Conservation (phyloP, 2,797 vertebrate species). For the Pangasius djambal region DNA sequence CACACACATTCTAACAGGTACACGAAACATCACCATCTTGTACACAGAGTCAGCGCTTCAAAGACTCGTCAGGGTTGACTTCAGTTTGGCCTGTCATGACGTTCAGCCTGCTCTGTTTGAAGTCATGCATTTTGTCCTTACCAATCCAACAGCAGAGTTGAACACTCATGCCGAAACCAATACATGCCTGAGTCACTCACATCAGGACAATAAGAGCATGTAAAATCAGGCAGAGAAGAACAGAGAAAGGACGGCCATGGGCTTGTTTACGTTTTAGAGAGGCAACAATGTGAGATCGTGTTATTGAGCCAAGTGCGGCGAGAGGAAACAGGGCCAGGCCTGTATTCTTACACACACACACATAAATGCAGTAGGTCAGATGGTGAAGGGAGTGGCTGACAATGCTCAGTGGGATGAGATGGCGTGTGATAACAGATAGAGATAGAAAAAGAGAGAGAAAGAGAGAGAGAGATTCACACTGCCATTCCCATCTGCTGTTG, state of each 20-base stretch:
- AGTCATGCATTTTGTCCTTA: slow-evolving; percentile 6
- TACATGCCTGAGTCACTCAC: neutral
- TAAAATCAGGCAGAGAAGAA: neutral
- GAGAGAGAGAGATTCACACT: slow-evolving; percentile 55
- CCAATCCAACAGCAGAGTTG: slow-evolving; percentile 10
- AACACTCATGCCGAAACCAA: neutral
- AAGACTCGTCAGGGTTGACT: slow-evolving; percentile 9
- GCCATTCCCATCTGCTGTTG: slow-evolving; percentile 73
- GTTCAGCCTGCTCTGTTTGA: neutral
- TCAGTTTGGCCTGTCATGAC: slow-evolving; percentile 20
- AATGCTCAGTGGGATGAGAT: slow-evolving; percentile 50
- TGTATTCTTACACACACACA: slow-evolving; percentile 34
- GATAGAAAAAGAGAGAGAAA: slow-evolving; percentile 21
- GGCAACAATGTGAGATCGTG: slow-evolving; percentile 30
- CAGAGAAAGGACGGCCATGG: slow-evolving; percentile 18
- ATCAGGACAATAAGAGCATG: slow-evolving; percentile 11
- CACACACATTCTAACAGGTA: slow-evolving; percentile 35
- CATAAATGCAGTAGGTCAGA: slow-evolving; percentile 41
- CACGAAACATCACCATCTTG: slow-evolving; percentile 28
- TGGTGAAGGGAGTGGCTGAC: slow-evolving; percentile 46
- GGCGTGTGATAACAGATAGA: slow-evolving; percentile 64
- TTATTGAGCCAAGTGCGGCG: slow-evolving; percentile 34
- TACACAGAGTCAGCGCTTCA: slow-evolving; percentile 23
- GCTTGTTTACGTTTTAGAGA: slow-evolving; percentile 35
- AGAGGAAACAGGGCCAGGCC: slow-evolving; percentile 34